These are phyloP conservation scores for Dryadula phaetusa DNA, from an alignment of 2,888 invertebrate genomes.

Conservation along the genomic window DNA sequence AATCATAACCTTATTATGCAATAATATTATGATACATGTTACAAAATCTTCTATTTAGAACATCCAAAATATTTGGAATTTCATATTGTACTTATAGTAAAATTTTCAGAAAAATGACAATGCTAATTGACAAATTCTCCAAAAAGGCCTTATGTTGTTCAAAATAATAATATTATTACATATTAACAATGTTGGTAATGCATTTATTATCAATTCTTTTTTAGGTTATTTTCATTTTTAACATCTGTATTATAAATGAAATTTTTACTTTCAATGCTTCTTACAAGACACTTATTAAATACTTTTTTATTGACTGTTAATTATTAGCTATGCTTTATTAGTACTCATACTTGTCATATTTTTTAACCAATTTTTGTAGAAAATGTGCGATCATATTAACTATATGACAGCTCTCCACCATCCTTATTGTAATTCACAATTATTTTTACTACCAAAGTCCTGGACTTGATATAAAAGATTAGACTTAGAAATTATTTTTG, in stretches of 20 bases:
- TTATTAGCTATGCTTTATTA: too few relatives aligned
- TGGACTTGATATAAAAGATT: too few relatives aligned
- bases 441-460: too few relatives aligned
- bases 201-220: background rate
- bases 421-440: too few relatives aligned
- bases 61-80: background rate
- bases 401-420: too few relatives aligned
- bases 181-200: background rate
- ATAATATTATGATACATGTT: conserved; percentile 11
- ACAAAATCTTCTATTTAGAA: background rate
- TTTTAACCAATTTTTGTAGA: too few relatives aligned
- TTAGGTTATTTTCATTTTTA: conserved; percentile 15
- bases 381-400: too few relatives aligned
- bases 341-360: too few relatives aligned
- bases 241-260: background rate
- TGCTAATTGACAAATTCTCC: background rate
- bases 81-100: background rate
- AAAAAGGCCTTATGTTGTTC: background rate
- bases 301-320: background rate
- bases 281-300: background rate
- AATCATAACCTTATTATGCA: conserved; percentile 5
- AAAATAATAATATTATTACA: background rate
- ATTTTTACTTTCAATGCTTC: background rate
- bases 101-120: background rate
- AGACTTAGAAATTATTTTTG: too few relatives aligned